These are phyloP conservation scores for Callospermophilus lateralis DNA, from an alignment of 2,113 vertebrate species.

Conservation along the genomic window DNA sequence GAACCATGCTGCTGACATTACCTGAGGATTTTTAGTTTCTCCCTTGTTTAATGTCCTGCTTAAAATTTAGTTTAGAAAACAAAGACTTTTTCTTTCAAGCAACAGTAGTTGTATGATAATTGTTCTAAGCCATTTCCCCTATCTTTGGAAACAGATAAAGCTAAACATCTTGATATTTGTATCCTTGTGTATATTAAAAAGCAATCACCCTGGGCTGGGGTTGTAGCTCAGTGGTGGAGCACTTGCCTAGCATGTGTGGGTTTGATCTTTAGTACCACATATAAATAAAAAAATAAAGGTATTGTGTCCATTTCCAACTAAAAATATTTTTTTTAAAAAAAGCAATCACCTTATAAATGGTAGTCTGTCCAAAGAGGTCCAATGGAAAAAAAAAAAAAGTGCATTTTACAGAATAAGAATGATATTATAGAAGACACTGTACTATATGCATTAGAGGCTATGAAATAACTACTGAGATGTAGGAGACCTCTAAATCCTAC, in stretches of 20 bases:
- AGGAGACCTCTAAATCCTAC: not conserved
- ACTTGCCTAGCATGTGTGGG: too few species aligned
- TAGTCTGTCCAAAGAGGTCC: conserved; percentile 87
- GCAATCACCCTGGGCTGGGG: too few species aligned
- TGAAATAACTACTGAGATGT: not conserved
- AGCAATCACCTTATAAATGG: conserved; percentile 88
- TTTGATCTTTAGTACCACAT: too few species aligned
- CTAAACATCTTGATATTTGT: not conserved
- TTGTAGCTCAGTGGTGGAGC: too few species aligned
- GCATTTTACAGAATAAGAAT: not conserved
- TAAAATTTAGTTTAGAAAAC: not conserved
- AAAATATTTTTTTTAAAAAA: too few species aligned
- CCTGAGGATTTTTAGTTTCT: not conserved
- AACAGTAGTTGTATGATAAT: not conserved
- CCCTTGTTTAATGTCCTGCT: not conserved
- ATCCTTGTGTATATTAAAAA: not conserved
- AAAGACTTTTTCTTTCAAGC: not conserved
- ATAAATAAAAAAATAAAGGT: too few species aligned
- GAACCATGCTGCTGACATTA: not conserved
- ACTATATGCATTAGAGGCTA: not conserved
- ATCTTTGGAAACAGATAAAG: conserved; percentile 1
- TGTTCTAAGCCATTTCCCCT: not conserved
- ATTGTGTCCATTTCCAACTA: too few species aligned
- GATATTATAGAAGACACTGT: not conserved
- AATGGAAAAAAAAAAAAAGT: not conserved